Evolutionary conservation across 2,113 vertebrate genomes (phyloP).

Genomic region (Zosterops japonicus): DNA sequence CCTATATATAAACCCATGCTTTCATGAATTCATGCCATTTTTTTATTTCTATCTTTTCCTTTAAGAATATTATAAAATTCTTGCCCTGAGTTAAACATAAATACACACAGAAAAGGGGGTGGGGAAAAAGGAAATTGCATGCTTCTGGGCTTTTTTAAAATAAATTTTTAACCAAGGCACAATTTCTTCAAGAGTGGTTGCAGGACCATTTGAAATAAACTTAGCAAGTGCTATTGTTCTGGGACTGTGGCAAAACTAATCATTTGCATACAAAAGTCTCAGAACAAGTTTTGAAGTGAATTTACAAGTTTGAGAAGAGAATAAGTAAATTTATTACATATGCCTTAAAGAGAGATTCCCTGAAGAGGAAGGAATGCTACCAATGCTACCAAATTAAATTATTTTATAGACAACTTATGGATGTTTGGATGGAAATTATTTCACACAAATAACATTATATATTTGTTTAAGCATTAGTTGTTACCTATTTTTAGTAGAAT

Average conservation of each 20-base stretch:
- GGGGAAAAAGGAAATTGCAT: background rate
- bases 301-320: constrained; percentile 52
- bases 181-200: constrained; percentile 47
- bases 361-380: constrained; percentile 39
- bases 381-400: constrained; percentile 19
- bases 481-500: background rate
- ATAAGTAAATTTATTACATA: constrained; percentile 50
- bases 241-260: constrained; percentile 52
- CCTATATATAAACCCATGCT: constrained; percentile 41
- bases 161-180: constrained; percentile 60
- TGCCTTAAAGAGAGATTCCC: constrained; percentile 25
- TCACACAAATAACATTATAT: constrained; percentile 10
- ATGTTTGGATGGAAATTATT: constrained; percentile 18
- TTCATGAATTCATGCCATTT: constrained; percentile 55
- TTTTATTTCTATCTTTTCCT: constrained; percentile 38
- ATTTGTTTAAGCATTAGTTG: background rate
- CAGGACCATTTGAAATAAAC: constrained; percentile 55
- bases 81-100: constrained; percentile 68
- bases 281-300: constrained; percentile 61
- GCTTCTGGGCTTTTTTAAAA: background rate
- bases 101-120: background rate
- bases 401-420: constrained; percentile 27
- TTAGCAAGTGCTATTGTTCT: constrained; percentile 38
- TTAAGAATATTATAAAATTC: constrained; percentile 58
- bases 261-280: constrained; percentile 54